Evolutionary conservation across 2,797 vertebrate species (phyloP).

Genomic region (Mormyrops attenuatus): DNA sequence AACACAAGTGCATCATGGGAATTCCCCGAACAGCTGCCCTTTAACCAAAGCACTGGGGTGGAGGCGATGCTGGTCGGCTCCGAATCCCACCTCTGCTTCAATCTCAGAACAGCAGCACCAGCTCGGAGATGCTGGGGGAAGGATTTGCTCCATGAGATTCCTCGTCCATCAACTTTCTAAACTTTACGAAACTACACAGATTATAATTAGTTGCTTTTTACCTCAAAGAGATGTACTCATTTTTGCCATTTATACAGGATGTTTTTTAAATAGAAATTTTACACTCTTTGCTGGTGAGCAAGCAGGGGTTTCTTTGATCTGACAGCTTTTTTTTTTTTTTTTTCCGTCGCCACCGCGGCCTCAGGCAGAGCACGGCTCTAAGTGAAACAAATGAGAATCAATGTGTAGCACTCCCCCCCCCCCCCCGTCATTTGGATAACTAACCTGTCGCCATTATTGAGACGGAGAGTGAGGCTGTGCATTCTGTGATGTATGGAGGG

Average conservation of each 20-base stretch:
- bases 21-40: constrained; percentile 12
- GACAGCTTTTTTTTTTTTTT: not conserved
- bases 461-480: not conserved
- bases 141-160: not conserved
- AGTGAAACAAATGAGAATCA: not conserved
- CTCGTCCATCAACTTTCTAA: not conserved
- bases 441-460: not conserved
- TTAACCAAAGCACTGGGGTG: not conserved
- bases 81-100: not conserved
- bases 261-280: not conserved
- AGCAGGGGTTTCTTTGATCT: not conserved
- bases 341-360: not conserved
- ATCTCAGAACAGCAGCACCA: not conserved
- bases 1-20: not conserved
- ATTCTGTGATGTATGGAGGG: not conserved
- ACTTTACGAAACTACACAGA: not conserved
- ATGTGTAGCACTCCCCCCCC: not conserved
- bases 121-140: not conserved
- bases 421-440: not conserved
- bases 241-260: not conserved
- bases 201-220: not conserved
- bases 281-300: not conserved
- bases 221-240: not conserved
- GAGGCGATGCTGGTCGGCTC: not conserved
- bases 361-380: not conserved